Conservation (phyloP, 1,140 invertebrate species). For the Atopsyche davidsoni region DNA sequence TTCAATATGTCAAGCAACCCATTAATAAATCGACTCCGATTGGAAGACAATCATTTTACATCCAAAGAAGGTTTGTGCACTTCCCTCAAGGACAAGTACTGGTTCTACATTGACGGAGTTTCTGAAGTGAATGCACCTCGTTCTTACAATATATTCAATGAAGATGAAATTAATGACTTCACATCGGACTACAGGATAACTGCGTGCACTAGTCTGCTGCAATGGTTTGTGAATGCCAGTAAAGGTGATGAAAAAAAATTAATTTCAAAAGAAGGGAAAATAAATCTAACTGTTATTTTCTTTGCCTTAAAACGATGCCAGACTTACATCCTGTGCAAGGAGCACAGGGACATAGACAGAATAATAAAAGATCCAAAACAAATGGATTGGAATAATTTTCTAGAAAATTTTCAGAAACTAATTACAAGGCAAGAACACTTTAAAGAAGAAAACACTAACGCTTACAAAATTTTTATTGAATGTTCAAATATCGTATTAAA, state of each 20-base stretch:
- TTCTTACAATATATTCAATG: slow-evolving; percentile 48
- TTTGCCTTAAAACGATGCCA: slow-evolving; percentile 54
- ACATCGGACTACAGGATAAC: slow-evolving; percentile 64
- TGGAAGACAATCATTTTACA: slow-evolving; percentile 50
- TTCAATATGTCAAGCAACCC: slow-evolving; percentile 38
- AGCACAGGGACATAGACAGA: slow-evolving; percentile 50
- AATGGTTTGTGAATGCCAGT: slow-evolving; percentile 59
- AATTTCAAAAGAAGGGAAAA: slow-evolving; percentile 39
- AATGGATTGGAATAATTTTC: slow-evolving; percentile 66
- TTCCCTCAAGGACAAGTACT: slow-evolving; percentile 52
- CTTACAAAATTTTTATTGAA: slow-evolving; percentile 46
- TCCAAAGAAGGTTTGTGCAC: slow-evolving; percentile 57
- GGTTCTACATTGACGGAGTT: slow-evolving; percentile 52
- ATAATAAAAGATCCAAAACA: slow-evolving; percentile 35
- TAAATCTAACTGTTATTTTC: slow-evolving; percentile 46
- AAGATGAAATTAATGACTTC: slow-evolving; percentile 48
- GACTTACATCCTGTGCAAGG: slow-evolving; percentile 45
- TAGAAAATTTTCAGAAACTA: slow-evolving; percentile 51
- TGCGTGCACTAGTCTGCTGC: slow-evolving; percentile 73
- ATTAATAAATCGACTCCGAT: slow-evolving; percentile 51
- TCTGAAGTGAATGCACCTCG: slow-evolving; percentile 52
- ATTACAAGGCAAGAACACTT: slow-evolving; percentile 42
- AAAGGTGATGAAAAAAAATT: slow-evolving; percentile 26
- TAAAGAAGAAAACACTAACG: slow-evolving; percentile 40
- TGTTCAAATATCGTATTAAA: slow-evolving; percentile 53